A percentile compares a stretch with the other conserved stretches of the same genome.
Evolutionary conservation across 2,113 vertebrate genomes (phyloP).

Genomic region (Hyperopisus bebe): DNA sequence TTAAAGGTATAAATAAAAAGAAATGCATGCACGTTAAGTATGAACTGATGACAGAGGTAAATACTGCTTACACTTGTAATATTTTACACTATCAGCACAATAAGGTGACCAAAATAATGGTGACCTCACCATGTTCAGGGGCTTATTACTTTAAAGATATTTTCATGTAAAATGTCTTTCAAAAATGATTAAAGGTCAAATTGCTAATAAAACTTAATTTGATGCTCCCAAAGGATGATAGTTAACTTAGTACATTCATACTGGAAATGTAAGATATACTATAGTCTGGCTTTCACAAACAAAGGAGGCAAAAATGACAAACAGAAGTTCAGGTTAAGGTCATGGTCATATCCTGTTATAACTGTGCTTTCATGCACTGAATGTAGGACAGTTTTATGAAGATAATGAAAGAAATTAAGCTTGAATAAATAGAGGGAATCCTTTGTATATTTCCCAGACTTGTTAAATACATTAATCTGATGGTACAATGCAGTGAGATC

Average conservation of each 20-base stretch:
- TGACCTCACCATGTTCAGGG: neutral
- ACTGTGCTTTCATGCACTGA: neutral
- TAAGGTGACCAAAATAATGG: neutral
- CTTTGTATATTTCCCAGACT: neutral
- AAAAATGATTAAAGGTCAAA: neutral
- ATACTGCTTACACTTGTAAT: neutral
- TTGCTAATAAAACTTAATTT: neutral
- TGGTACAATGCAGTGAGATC: neutral
- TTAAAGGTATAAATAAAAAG: neutral
- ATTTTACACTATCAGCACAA: neutral
- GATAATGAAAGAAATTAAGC: neutral
- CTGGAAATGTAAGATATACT: neutral
- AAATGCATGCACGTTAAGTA: neutral
- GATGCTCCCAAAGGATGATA: neutral
- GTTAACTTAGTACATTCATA: neutral
- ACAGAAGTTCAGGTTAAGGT: neutral
- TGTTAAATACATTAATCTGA: neutral
- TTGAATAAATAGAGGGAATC: neutral
- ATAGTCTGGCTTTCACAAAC: neutral
- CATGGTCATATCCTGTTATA: neutral
- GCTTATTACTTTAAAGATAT: neutral
- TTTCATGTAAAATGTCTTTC: neutral
- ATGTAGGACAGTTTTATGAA: neutral
- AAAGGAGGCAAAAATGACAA: neutral
- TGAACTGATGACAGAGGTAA: neutral